Evolutionary conservation across 2,888 invertebrate species (phyloP), one percentile per base, ranked within the genome.

Genomic region (Campaea margaritaria): DNA sequence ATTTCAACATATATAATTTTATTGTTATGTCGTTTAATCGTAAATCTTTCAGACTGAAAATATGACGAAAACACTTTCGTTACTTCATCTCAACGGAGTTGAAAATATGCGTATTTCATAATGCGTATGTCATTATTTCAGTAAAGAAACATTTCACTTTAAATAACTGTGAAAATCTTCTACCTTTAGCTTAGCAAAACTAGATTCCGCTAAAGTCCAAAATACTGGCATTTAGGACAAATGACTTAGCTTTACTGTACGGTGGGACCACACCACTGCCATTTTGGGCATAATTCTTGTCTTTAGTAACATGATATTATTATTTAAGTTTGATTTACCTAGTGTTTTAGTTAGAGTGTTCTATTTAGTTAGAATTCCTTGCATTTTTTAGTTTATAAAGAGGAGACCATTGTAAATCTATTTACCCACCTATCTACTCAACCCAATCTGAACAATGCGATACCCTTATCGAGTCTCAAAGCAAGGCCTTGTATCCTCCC

Each of bases 391-490:
- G 43, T 49, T 14, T 15, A 31, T 42, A 2, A 15, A 45, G 65
- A 69, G 67, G 62, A 62, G 69, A 73, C 64, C 66, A 66, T 67
- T 68, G 57, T 56, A 65, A 56, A 60, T 38, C 51, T 60, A 69
- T 47, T 66, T 66, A 57, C 54, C 58, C 66, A 67, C 67, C 67
- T 69, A 57, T 57, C 58, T 67, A 67, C 67, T 68, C 69, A 71
- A 72, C 66, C 53, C 61, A 68, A 76, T 70, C 67, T 72, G 69
- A 73, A 78, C 75, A 79, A 76, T 72, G 62, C 68, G 66, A 56
- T 64, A 53, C 68, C 73, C 73, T 71, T 75, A 76, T 75, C 73
- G 70, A 74, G 72, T 54, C 64, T 55, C 60, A 63, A 47, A 62
- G 61, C 54, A 57, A 58, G 61, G 55, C 44, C 62, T 67, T 58